Percentiles rank a stretch among this genome's conserved stretches.
These are phyloP conservation scores for Cricetomys ansorgei DNA, from an alignment of 2,113 vertebrate genomes.

Conservation along the genomic window DNA sequence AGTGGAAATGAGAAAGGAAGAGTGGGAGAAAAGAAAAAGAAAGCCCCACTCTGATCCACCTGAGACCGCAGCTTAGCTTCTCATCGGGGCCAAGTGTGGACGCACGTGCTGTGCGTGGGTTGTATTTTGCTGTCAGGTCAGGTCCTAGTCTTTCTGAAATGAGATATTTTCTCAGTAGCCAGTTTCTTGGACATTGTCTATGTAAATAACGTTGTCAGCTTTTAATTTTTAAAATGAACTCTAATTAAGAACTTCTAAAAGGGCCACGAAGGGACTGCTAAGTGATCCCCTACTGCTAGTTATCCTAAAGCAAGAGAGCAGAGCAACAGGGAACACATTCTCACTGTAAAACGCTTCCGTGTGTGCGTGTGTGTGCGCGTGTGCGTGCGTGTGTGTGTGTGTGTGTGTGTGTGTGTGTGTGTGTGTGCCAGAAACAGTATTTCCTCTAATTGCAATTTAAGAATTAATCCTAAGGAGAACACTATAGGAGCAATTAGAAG, in stretches of 20 bases:
- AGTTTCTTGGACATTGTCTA: constrained; percentile 36
- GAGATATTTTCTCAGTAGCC: background rate
- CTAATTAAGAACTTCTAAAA: constrained; percentile 52
- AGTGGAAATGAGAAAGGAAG: background rate
- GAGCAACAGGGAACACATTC: background rate
- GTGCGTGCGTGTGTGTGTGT: background rate
- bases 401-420: background rate
- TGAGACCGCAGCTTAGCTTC: background rate
- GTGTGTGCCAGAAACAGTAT: background rate
- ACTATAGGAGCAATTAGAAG: constrained; percentile 59
- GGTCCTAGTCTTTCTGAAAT: background rate
- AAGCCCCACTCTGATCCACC: background rate
- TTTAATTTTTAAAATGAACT: constrained; percentile 49
- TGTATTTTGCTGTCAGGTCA: background rate
- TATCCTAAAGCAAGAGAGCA: constrained; percentile 28
- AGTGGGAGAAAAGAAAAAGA: background rate
- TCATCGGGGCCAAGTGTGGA: background rate
- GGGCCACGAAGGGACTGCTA: constrained; percentile 45
- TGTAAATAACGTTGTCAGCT: background rate
- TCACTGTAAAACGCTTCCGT: constrained; percentile 19
- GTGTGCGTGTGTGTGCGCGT: background rate
- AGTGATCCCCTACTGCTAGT: background rate
- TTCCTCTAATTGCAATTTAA: constrained; percentile 71
- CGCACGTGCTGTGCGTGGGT: accelerated
- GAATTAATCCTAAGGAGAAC: constrained; percentile 56